Evolutionary conservation across 2,113 vertebrate genomes (phyloP).

Genomic region (Natator depressus): DNA sequence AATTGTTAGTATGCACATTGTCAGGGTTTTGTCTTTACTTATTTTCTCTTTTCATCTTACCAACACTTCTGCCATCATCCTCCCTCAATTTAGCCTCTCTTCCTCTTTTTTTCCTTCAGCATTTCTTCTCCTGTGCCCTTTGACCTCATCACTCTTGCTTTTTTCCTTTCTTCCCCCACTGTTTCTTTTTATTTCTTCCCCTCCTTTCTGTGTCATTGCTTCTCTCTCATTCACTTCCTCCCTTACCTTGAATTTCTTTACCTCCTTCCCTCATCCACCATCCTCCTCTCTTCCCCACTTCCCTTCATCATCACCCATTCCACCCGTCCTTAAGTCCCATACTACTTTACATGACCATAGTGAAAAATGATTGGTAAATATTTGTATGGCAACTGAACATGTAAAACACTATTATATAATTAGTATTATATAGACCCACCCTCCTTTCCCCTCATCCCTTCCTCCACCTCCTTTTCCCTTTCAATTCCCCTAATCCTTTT

Average conservation of each 20-base stretch:
- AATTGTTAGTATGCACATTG: not conserved
- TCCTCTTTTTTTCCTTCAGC: not conserved
- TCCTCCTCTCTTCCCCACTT: too few species aligned
- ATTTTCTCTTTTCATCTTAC: too few species aligned
- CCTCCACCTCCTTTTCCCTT: not conserved
- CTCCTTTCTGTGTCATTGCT: accelerated
- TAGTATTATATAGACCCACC: not conserved
- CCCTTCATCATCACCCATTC: too few species aligned
- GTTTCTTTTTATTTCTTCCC: too few species aligned
- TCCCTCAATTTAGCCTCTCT: not conserved
- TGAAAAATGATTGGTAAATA: not conserved
- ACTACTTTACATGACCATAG: not conserved
- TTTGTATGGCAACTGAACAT: not conserved
- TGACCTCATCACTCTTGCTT: accelerated
- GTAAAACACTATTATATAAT: not conserved
- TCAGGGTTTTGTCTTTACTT: not conserved
- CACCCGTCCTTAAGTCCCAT: not conserved
- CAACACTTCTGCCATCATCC: not conserved
- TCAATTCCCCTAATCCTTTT: not conserved
- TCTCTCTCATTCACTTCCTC: not conserved
- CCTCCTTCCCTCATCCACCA: not conserved
- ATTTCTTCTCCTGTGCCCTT: not conserved
- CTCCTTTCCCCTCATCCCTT: not conserved
- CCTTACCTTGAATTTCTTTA: not conserved
- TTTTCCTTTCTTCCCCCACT: accelerated